phyloP scores from a whole-genome alignment of 2,797 vertebrate species.

The Balearica regulorum region DNA sequence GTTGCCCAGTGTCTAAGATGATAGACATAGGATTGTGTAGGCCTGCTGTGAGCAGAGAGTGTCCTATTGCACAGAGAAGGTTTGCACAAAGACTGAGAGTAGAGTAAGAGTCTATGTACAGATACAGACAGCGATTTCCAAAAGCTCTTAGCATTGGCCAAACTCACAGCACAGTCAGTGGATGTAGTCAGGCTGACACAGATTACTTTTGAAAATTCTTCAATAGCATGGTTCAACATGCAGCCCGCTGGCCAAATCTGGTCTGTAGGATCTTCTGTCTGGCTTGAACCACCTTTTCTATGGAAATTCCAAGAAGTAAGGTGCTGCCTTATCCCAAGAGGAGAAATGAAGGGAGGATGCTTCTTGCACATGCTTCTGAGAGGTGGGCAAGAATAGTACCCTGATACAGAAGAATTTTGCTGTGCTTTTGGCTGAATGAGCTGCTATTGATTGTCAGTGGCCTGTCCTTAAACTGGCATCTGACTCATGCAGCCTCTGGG shows the following conservation, averaged over 20 bases:
- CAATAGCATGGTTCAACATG: background rate
- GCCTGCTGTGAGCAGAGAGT: background rate
- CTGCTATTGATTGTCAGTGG: background rate
- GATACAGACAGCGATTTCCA: background rate
- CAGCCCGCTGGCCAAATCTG: background rate
- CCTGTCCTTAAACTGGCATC: background rate
- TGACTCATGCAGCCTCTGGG: background rate
- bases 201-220: background rate
- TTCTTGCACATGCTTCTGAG: background rate
- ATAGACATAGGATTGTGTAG: background rate
- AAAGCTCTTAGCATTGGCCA: background rate
- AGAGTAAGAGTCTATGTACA: background rate
- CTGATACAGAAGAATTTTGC: background rate
- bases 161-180: background rate
- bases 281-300: background rate
- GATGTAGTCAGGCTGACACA: background rate
- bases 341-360: background rate
- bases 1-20: background rate
- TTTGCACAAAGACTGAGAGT: background rate
- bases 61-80: background rate
- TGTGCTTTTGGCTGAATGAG: background rate
- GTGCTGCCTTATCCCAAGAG: background rate
- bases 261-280: background rate
- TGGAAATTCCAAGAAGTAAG: background rate
- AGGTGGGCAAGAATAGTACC: background rate